Evolutionary conservation across 2,888 invertebrate genomes (phyloP), one percentile per base, ranked within the genome.

Genomic region (Mylabris sibirica): DNA sequence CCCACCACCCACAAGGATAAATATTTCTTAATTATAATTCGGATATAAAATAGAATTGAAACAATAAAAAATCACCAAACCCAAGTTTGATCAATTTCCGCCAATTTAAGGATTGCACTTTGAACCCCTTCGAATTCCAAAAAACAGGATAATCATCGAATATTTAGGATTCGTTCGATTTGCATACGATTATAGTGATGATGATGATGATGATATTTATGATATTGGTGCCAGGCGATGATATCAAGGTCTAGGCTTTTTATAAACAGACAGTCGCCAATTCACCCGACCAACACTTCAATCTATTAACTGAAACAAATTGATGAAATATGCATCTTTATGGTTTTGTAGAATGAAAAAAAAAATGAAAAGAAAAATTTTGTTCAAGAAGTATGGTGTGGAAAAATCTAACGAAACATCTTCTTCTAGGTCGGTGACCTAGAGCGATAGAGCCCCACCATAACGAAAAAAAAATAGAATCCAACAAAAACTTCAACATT

Each of bases 1-100:
- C 73, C 72, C 73, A 72, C 75, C 72, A 72, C 75, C 75, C 73
- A 75, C 75, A 64, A 70, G 70, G 71, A 72, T 69, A 70, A 74
- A 73, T 74, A 72, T 72, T 75, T 72, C 74, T 73, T 72, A 74
- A 74, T 75, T 72, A 69, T 63, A 64, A 38, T 24, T 53, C 22
- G 20, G 30, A 30, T 30, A 30, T 30, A 44, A 5, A 44, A 44
- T 11, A 35, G 11, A 35, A 11, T 11, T 8, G 11, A 14, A 38
- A 38, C 11, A 38, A n/a, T n/a, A n/a, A 38, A 44, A 44, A 44
- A 44, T 6, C 11, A 24, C 53, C 53, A 12, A 49, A 9, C 49
- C 49, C 49, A 53, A 12, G 1, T 44, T 44, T n/a, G 17, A 44
- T n/a, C 0, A 6, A 44, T 44, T 44, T 44, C 44, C 44, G 6